Base-by-base conservation (phyloP, 2,797 vertebrate genomes). In the Acropternis orthonyx region DNA sequence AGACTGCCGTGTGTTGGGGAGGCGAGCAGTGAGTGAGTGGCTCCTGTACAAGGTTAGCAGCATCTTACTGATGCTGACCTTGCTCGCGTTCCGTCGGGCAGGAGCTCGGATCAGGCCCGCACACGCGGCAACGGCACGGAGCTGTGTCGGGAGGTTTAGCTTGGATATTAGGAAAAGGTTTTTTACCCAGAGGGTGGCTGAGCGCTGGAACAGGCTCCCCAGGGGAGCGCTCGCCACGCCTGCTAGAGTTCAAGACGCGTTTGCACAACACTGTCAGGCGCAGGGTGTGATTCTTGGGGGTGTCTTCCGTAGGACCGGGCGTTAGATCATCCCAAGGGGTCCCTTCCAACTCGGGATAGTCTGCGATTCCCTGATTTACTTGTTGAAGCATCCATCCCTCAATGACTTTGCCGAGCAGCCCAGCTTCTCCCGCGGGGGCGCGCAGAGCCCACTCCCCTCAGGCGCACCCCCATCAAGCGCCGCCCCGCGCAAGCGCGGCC, bases 1-100 rank as follows among this genome's bases (percentile, higher is more conserved):
- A 1, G n/a, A 22, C 24, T 30, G 14, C 2, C 0, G 0, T 1
- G 7, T 3, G n/a, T 26, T 14, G 2, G 76, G n/a, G 28, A 71
- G 20, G 16, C 2, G 4, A 62, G 67, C 67, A 13, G 13, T 2
- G 6, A 30, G 32, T 1, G n/a, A 17, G 15, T 4, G n/a, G n/a
- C n/a, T 52, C 32, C 41, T 14, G 32, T 34, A 24, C 43, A 3
- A 3, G 65, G 4, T 3, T 6, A 32, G 39, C 2, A 2, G 43
- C 52, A 10, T 3, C 34, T 14, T 23, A 17, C 36, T 48, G 63
- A 11, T 7, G 37, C 63, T 4, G 15, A 9, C 39, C 14, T 14
- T 2, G 28, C 52, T 19, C 3, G 43, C 14, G 4, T 19, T 51
- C 41, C 34, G 4, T 0, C 22, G 48, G 3, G 49, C 67, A n/a